phyloP scores from a whole-genome alignment of 2,888 invertebrate genomes.

The Agrotis ipsilon region DNA sequence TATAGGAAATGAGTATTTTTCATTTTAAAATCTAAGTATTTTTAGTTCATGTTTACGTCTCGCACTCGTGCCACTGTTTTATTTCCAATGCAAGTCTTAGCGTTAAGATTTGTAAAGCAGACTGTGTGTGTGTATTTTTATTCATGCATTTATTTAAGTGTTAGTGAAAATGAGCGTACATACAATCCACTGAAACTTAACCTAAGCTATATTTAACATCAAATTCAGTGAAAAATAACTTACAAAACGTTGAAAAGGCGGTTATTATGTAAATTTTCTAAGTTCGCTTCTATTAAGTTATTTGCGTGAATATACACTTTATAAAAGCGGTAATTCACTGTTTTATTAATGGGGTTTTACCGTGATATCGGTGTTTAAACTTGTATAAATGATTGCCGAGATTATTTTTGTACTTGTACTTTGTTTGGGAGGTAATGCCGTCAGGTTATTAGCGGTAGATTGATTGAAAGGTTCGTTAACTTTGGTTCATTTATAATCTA shows the following conservation, averaged over 20 bases:
- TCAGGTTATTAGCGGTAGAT: constrained; percentile 17
- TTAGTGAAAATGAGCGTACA: constrained; percentile 1
- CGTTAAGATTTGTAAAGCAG: no score
- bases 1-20: no score
- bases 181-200: background rate
- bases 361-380: constrained; percentile 65
- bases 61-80: no score
- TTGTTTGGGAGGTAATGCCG: constrained; percentile 10
- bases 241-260: constrained; percentile 66
- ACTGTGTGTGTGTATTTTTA: no score
- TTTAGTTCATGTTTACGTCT: no score
- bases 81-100: no score
- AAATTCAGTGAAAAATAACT: constrained; percentile 68
- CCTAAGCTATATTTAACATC: constrained; percentile 40
- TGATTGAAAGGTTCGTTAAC: constrained; percentile 8
- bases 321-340: constrained; percentile 72
- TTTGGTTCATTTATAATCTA: background rate
- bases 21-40: no score
- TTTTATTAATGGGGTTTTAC: constrained; percentile 71
- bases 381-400: constrained; percentile 52
- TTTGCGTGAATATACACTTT: constrained; percentile 77
- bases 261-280: constrained; percentile 78
- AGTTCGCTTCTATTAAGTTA: constrained; percentile 76
- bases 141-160: background rate
- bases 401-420: constrained; percentile 42